These are phyloP conservation scores for Idaea aversata DNA, from an alignment of 2,888 invertebrate genomes.

Conservation along the genomic window DNA sequence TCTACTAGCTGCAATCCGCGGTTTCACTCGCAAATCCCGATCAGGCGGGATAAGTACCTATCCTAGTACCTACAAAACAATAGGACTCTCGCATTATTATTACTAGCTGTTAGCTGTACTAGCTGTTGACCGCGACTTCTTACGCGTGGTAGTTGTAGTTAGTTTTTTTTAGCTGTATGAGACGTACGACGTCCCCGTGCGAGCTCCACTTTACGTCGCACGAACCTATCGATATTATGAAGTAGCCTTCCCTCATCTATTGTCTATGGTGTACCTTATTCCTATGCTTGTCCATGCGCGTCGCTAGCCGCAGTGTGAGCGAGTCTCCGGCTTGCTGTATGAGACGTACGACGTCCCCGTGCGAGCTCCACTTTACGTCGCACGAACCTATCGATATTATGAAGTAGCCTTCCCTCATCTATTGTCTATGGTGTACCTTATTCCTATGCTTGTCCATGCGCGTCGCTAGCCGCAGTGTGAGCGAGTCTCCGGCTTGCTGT, in stretches of 20 bases:
- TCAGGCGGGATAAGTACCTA: too few species aligned
- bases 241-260: not conserved
- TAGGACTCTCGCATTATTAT: too few species aligned
- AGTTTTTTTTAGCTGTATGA: too few species aligned
- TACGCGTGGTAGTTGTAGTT: too few species aligned
- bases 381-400: conserved; percentile 83
- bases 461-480: conserved; percentile 92
- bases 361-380: conserved; percentile 96
- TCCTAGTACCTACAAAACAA: too few species aligned
- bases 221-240: conserved; percentile 81
- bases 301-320: conserved; percentile 91
- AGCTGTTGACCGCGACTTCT: too few species aligned
- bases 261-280: conserved; percentile 80
- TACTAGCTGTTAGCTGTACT: too few species aligned
- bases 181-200: conserved; percentile 93
- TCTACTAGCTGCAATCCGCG: too few species aligned
- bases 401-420: not conserved
- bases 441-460: conserved; percentile 91
- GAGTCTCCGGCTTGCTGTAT: conserved; percentile 84
- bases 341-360: conserved; percentile 93
- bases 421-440: conserved; percentile 77
- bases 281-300: conserved; percentile 92
- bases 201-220: conserved; percentile 96
- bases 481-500: conserved; percentile 81
- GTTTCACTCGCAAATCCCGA: too few species aligned